phyloP scores from a whole-genome alignment of 2,888 invertebrate genomes.

The Thecocarcelia acutangulata region DNA sequence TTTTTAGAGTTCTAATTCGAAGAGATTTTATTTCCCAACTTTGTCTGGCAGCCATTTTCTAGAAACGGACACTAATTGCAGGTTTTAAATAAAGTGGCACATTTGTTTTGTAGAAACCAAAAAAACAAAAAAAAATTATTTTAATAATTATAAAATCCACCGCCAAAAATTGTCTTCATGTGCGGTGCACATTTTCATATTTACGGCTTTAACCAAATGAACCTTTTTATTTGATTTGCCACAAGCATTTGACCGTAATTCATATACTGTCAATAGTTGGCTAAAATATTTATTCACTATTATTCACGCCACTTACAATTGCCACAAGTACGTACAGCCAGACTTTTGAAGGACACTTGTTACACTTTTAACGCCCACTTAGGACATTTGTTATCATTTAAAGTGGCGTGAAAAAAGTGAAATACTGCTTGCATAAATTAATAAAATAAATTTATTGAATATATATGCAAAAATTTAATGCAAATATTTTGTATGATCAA shows the following conservation, averaged over 20 bases:
- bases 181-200: constrained; percentile 15
- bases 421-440: not conserved
- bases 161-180: constrained; percentile 3
- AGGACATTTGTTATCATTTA: constrained; percentile 56
- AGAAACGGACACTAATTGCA: too few relatives aligned
- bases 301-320: not conserved
- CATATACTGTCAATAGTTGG: constrained; percentile 3
- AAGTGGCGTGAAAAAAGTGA: constrained; percentile 52
- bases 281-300: not conserved
- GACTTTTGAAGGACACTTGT: constrained; percentile 68
- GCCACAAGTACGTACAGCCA: constrained; percentile 19
- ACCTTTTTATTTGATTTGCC: constrained; percentile 2
- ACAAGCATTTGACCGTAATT: not conserved
- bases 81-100: too few relatives aligned
- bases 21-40: too few relatives aligned
- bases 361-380: constrained; percentile 63
- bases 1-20: too few relatives aligned
- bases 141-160: not conserved
- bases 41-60: too few relatives aligned
- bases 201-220: constrained; percentile 14
- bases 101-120: too few relatives aligned
- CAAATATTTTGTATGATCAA: constrained; percentile 67
- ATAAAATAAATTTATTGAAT: constrained; percentile 37
- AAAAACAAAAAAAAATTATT: too few relatives aligned
- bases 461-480: constrained; percentile 54